A percentile compares a stretch with the other conserved stretches of the same genome.
Conservation (phyloP, 64 coral and sea anemone genomes). For the Platygyra sinensis region DNA sequence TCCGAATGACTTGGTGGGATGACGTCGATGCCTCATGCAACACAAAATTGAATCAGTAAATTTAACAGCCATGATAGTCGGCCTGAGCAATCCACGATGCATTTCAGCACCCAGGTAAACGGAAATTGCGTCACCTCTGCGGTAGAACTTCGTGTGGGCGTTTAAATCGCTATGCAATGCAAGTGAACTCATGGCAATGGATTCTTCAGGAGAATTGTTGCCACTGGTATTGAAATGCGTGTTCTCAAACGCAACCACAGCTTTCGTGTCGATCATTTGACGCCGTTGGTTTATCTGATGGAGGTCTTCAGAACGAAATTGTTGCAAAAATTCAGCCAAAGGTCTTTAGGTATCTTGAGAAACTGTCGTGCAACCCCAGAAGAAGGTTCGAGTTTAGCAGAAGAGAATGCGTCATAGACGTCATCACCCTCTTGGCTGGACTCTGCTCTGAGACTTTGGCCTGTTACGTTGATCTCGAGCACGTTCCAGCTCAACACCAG, state of each 20-base stretch:
- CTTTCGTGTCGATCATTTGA: constrained; percentile 34
- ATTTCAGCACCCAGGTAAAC: constrained; percentile 21
- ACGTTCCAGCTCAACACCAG: constrained; percentile 39
- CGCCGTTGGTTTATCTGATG: constrained; percentile 6
- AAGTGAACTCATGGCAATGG: constrained; percentile 14
- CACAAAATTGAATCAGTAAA: constrained; percentile 5
- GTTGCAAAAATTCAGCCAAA: constrained; percentile 17
- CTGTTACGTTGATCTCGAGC: not conserved
- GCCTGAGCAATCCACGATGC: constrained; percentile 47
- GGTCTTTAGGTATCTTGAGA: constrained; percentile 27
- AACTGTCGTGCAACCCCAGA: constrained; percentile 1
- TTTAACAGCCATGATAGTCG: constrained; percentile 47
- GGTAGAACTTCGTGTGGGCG: constrained; percentile 32
- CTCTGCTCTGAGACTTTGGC: not conserved
- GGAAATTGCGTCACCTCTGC: constrained; percentile 5
- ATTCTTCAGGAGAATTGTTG: constrained; percentile 14
- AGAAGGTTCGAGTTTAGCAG: not conserved
- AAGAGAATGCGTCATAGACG: not conserved
- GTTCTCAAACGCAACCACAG: constrained; percentile 13
- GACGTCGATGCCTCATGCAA: constrained; percentile 55
- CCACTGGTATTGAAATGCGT: not conserved
- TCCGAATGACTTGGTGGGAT: constrained; percentile 52
- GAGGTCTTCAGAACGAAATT: constrained; percentile 27
- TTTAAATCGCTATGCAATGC: not conserved
- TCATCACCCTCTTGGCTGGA: not conserved